These are phyloP conservation scores for Nomada fucata DNA, from an alignment of 2,888 invertebrate genomes.

Conservation along the genomic window DNA sequence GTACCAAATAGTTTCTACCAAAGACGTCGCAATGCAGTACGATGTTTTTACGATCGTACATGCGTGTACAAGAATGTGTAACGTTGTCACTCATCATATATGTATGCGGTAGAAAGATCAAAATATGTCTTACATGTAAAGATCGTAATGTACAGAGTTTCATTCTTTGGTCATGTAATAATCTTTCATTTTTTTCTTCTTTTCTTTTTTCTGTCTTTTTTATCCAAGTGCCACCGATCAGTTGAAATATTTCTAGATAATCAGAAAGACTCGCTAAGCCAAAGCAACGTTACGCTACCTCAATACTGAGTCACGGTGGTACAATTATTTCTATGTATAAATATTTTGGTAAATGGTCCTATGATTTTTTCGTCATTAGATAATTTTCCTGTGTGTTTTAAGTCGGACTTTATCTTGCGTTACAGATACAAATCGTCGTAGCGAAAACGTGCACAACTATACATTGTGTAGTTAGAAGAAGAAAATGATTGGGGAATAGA, in stretches of 20 bases:
- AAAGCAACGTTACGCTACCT: slow-evolving; percentile 72
- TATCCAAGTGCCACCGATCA: slow-evolving; percentile 56
- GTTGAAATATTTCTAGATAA: slow-evolving; percentile 64
- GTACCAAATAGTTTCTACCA: slow-evolving; percentile 74
- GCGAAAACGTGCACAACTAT: background rate
- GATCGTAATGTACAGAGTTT: slow-evolving; percentile 48
- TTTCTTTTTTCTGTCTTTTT: background rate
- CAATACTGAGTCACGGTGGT: slow-evolving; percentile 63
- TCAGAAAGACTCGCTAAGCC: slow-evolving; percentile 67
- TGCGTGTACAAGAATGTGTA: slow-evolving; percentile 36
- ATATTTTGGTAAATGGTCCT: slow-evolving; percentile 32
- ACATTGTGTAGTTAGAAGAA: slow-evolving; percentile 16
- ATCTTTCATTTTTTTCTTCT: background rate
- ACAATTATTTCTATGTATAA: slow-evolving; percentile 44
- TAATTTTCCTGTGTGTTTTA: slow-evolving; percentile 6
- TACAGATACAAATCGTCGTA: slow-evolving; percentile 9
- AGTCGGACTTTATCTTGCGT: slow-evolving; percentile 21
- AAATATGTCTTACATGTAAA: slow-evolving; percentile 40
- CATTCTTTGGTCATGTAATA: slow-evolving; percentile 40
- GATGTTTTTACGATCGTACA: slow-evolving; percentile 48
- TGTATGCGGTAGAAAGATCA: slow-evolving; percentile 45
- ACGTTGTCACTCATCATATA: slow-evolving; percentile 36
- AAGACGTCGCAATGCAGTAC: slow-evolving; percentile 61
- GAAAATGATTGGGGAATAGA: background rate
- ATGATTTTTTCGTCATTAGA: slow-evolving; percentile 12